Evolutionary conservation across 2,113 vertebrate genomes (phyloP).

Genomic region (Paralichthys olivaceus): DNA sequence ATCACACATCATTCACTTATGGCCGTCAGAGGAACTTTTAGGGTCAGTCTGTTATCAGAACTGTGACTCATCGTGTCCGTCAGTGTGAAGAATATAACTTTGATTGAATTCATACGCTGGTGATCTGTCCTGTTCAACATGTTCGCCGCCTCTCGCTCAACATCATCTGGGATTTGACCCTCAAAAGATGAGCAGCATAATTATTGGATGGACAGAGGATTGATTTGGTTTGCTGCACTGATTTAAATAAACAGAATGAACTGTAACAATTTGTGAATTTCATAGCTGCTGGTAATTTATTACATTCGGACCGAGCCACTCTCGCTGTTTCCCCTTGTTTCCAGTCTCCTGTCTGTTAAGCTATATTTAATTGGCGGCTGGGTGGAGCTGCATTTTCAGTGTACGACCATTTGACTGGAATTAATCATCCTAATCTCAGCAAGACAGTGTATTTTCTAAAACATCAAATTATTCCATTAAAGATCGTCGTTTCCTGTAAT

Average conservation of each 20-base stretch:
- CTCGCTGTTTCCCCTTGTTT: neutral
- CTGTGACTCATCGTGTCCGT: too few relatives aligned
- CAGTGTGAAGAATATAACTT: too few relatives aligned
- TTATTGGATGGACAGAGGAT: too few relatives aligned
- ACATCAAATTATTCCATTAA: neutral
- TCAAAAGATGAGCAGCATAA: neutral
- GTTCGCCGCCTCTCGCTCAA: too few relatives aligned
- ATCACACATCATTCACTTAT: too few relatives aligned
- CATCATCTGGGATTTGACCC: neutral
- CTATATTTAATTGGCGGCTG: neutral
- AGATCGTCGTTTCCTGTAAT: neutral
- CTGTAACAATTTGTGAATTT: neutral
- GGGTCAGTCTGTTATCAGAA: too few relatives aligned
- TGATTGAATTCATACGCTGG: too few relatives aligned
- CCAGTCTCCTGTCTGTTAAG: neutral
- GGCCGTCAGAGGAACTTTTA: too few relatives aligned
- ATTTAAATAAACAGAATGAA: neutral
- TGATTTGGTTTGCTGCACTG: neutral
- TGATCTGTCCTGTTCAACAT: too few relatives aligned
- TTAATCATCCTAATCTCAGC: neutral
- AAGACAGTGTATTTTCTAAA: neutral
- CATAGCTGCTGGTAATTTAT: neutral
- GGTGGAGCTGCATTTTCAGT: neutral
- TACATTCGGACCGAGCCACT: neutral
- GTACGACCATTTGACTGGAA: neutral